These are phyloP conservation scores for Gymnocephalus cernua DNA, from an alignment of 2,113 vertebrate genomes.

Conservation along the genomic window DNA sequence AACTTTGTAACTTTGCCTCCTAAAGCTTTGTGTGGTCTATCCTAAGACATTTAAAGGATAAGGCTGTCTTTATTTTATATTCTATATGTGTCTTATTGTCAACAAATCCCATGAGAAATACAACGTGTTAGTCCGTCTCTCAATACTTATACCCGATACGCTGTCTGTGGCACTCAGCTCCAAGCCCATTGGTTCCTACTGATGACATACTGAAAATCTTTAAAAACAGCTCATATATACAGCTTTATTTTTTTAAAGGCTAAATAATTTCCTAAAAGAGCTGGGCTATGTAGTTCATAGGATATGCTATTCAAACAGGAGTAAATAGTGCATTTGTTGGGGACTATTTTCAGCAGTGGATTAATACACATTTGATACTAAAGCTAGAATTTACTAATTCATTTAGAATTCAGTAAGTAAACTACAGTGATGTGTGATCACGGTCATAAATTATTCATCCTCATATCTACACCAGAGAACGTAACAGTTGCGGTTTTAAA, in stretches of 20 bases:
- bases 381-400: too few species aligned
- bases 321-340: neutral
- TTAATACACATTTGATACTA: conserved; percentile 4
- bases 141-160: neutral
- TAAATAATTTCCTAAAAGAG: neutral
- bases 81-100: neutral
- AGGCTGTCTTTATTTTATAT: neutral
- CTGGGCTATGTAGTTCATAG: neutral
- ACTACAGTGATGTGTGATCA: neutral
- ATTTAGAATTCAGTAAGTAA: neutral
- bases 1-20: neutral
- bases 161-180: neutral
- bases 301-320: neutral
- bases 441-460: neutral
- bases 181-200: neutral
- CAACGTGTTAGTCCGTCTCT: neutral
- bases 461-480: too few species aligned
- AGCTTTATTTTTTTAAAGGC: neutral
- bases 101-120: neutral
- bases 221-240: neutral
- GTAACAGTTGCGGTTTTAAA: too few species aligned
- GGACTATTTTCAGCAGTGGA: conserved; percentile 10
- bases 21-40: neutral
- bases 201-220: neutral
- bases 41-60: neutral